Conservation (phyloP, 1,140 invertebrate species). For the Sesamia nonagrioides region DNA sequence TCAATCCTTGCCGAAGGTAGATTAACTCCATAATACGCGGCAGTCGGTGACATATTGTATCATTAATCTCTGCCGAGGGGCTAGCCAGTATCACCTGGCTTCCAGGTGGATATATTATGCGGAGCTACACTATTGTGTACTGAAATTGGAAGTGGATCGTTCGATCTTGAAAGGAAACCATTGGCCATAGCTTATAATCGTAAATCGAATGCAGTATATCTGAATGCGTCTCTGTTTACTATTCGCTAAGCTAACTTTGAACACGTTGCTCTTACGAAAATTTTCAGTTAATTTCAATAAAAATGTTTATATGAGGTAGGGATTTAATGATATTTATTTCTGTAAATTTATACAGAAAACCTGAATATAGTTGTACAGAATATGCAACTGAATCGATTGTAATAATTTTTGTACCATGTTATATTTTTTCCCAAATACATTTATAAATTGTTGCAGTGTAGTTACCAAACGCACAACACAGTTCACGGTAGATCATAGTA, state of each 20-base stretch:
- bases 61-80: constrained; percentile 58
- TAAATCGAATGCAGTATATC: background rate
- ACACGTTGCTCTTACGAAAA: no score
- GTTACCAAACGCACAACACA: no score
- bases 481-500: no score
- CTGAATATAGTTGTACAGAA: no score
- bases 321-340: no score
- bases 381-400: no score
- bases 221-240: background rate
- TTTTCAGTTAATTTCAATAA: no score
- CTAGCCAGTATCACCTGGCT: constrained; percentile 44
- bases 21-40: constrained; percentile 46
- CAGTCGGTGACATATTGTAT: constrained; percentile 60
- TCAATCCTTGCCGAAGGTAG: constrained; percentile 47
- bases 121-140: constrained; percentile 24
- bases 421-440: no score
- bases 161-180: constrained; percentile 7
- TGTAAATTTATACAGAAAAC: no score
- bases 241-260: background rate
- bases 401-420: no score
- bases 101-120: constrained; percentile 12
- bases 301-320: no score
- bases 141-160: constrained; percentile 38
- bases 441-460: no score
- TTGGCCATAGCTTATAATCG: background rate